Evolutionary conservation across 2,888 invertebrate species (phyloP).

Genomic region (Standfussiana lucernea): DNA sequence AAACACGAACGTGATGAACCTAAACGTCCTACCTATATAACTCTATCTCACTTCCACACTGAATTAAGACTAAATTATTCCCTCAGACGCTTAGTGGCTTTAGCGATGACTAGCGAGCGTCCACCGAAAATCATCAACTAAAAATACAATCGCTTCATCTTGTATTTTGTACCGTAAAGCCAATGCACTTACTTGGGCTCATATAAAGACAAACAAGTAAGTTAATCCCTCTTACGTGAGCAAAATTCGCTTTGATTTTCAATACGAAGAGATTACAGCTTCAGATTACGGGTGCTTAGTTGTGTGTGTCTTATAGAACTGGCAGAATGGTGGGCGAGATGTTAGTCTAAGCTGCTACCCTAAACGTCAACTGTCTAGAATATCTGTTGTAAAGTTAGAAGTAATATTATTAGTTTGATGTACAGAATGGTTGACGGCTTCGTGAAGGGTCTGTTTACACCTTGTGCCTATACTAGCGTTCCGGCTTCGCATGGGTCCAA

Average conservation of each 20-base stretch:
- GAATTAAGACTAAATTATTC: background rate
- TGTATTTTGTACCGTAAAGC: conserved; percentile 32
- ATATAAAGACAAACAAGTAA: conserved; percentile 48
- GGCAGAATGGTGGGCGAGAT: background rate
- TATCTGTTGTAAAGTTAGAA: background rate
- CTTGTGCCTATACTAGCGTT: too few relatives aligned
- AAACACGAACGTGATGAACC: too few relatives aligned
- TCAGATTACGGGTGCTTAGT: conserved; percentile 35
- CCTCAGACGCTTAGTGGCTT: background rate
- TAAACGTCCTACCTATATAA: too few relatives aligned
- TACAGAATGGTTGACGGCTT: too few relatives aligned
- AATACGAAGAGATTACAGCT: conserved; percentile 54
- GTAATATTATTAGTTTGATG: background rate
- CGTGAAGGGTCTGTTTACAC: too few relatives aligned
- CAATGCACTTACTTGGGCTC: conserved; percentile 65
- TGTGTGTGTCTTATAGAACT: background rate
- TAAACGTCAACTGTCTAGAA: background rate
- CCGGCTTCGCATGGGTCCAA: too few relatives aligned
- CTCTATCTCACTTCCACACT: background rate
- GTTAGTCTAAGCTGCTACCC: background rate
- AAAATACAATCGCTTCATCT: background rate
- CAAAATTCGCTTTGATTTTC: conserved; percentile 65
- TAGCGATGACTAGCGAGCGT: background rate
- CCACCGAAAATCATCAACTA: background rate
- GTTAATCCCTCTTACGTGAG: conserved; percentile 62